phyloP scores from a whole-genome alignment of 2,113 vertebrate genomes.

The Gasterosteus nipponicus region DNA sequence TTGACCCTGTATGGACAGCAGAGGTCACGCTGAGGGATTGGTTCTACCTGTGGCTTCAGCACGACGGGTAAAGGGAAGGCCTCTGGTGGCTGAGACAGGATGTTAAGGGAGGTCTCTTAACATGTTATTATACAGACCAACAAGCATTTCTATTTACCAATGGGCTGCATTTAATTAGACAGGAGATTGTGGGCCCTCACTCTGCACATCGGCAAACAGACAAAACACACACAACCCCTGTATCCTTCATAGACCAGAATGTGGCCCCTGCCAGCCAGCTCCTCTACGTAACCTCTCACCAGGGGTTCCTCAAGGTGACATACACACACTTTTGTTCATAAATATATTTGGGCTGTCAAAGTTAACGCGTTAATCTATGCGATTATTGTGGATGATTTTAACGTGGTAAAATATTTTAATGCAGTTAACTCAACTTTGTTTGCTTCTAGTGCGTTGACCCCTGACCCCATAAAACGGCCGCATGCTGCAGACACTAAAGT shows the following conservation, averaged over 20 bases:
- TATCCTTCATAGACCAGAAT: slow-evolving; percentile 17
- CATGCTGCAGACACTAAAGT: too few species aligned
- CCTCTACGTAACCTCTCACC: slow-evolving; percentile 43
- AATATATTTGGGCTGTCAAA: too few species aligned
- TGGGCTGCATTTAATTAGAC: slow-evolving; percentile 57
- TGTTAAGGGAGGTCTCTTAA: slow-evolving; percentile 12
- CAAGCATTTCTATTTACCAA: slow-evolving; percentile 27
- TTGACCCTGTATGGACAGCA: slow-evolving; percentile 56
- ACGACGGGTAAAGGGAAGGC: background rate
- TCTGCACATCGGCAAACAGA: background rate
- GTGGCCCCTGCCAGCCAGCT: slow-evolving; percentile 34
- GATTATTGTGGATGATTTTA: too few species aligned
- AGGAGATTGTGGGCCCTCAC: slow-evolving; percentile 31
- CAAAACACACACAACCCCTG: background rate
- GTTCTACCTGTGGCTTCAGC: slow-evolving; percentile 43
- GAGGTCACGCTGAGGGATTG: slow-evolving; percentile 59
- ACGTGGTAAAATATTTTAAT: too few species aligned
- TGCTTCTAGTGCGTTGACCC: too few species aligned
- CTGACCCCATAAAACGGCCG: too few species aligned
- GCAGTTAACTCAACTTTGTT: too few species aligned
- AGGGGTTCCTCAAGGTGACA: slow-evolving; percentile 18
- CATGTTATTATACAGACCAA: slow-evolving; percentile 45
- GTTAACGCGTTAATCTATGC: too few species aligned
- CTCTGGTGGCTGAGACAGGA: slow-evolving; percentile 7
- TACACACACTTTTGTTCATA: background rate